Percentiles rank a stretch among this genome's conserved stretches.
These are phyloP conservation scores for Petrophora chlorosata DNA, from an alignment of 2,888 invertebrate genomes.

Conservation along the genomic window DNA sequence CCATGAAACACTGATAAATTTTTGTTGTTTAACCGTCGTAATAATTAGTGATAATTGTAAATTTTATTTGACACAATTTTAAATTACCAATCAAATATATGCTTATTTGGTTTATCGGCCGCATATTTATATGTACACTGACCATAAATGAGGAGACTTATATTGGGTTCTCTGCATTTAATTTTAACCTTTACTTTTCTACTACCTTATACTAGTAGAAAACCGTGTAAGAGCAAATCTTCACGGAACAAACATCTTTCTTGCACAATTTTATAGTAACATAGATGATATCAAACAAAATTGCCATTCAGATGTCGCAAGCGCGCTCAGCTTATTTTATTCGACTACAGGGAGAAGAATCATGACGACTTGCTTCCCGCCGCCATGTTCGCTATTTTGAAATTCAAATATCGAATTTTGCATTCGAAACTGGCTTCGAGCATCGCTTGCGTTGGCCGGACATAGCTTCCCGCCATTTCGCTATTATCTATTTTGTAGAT, in stretches of 20 bases:
- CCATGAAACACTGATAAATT: no score
- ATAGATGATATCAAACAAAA: constrained; percentile 44
- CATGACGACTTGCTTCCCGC: constrained; percentile 59
- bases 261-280: neutral
- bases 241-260: neutral
- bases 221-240: no score
- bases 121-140: no score
- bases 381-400: constrained; percentile 71
- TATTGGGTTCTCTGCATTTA: no score
- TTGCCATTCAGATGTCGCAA: constrained; percentile 66
- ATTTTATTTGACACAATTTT: no score
- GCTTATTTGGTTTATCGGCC: no score
- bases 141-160: no score
- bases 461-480: constrained; percentile 52
- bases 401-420: constrained; percentile 80
- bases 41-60: no score
- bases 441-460: constrained; percentile 55
- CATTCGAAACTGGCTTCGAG: constrained; percentile 73
- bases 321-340: constrained; percentile 67
- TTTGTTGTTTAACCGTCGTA: no score
- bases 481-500: constrained; percentile 34
- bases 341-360: constrained; percentile 62
- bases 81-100: no score
- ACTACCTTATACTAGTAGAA: no score
- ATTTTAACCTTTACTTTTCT: no score